Conservation (phyloP, 2,888 invertebrate genomes). For the Campopleginae sp. region DNA sequence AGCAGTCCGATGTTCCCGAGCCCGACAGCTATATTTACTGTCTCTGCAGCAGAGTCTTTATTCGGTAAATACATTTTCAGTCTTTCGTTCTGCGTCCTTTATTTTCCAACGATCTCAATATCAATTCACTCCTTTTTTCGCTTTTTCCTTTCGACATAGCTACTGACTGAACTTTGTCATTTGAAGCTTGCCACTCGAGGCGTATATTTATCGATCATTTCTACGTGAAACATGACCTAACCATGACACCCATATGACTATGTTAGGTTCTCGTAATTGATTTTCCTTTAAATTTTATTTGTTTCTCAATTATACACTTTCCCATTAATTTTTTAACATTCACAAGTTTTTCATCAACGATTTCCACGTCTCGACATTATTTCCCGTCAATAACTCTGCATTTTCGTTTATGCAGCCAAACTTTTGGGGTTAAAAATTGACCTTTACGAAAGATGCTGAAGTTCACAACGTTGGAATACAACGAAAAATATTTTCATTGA, state of each 20-base stretch:
- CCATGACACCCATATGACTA: conserved; percentile 74
- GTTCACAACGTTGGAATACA: too few species aligned
- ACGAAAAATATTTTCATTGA: too few species aligned
- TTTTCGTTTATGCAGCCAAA: neutral
- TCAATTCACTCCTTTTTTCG: neutral
- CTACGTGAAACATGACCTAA: conserved; percentile 77
- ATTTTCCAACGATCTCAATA: neutral
- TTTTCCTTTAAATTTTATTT: conserved; percentile 20
- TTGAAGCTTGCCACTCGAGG: conserved; percentile 44
- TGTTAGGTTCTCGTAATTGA: conserved; percentile 45
- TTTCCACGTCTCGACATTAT: neutral
- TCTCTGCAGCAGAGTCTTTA: conserved; percentile 89
- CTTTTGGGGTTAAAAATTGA: conserved; percentile 3
- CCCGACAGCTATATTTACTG: conserved; percentile 87
- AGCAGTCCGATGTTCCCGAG: conserved; percentile 83
- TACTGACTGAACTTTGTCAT: conserved; percentile 7
- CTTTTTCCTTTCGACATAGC: neutral
- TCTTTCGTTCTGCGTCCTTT: neutral
- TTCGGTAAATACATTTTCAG: conserved; percentile 86
- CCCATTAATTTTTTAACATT: neutral
- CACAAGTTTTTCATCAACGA: neutral
- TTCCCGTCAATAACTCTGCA: neutral
- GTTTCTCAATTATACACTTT: neutral
- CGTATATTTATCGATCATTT: conserved; percentile 77
- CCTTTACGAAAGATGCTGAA: too few species aligned